phyloP scores from a whole-genome alignment of 2,113 vertebrate genomes.

The Sapayoa aenigma region DNA sequence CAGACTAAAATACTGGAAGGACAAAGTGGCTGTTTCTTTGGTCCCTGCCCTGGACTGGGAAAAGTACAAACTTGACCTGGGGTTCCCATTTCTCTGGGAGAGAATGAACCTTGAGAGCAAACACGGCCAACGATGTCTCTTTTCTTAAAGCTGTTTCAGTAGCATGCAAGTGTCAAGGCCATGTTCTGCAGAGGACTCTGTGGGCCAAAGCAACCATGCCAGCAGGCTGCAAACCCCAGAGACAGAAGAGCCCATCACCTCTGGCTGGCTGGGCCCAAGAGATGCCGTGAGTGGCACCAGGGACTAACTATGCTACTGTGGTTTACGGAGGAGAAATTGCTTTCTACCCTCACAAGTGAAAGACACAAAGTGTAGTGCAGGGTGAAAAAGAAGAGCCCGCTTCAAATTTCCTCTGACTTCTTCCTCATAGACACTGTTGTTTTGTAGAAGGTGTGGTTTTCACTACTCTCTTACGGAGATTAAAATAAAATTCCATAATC shows the following conservation, averaged over 20 bases:
- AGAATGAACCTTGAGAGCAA: neutral
- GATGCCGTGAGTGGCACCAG: neutral
- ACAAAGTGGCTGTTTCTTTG: neutral
- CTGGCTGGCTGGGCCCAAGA: neutral
- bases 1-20: neutral
- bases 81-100: neutral
- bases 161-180: neutral
- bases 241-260: neutral
- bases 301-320: neutral
- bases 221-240: neutral
- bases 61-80: neutral
- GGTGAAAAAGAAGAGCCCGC: neutral
- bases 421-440: neutral
- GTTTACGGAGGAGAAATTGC: neutral
- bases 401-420: neutral
- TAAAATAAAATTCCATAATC: neutral
- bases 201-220: neutral
- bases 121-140: rapidly evolving
- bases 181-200: rapidly evolving
- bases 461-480: neutral
- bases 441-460: neutral
- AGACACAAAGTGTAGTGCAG: neutral
- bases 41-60: neutral
- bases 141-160: neutral
- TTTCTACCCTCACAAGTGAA: neutral